phyloP scores from a whole-genome alignment of 1,140 invertebrate genomes.

The Atta colombica region DNA sequence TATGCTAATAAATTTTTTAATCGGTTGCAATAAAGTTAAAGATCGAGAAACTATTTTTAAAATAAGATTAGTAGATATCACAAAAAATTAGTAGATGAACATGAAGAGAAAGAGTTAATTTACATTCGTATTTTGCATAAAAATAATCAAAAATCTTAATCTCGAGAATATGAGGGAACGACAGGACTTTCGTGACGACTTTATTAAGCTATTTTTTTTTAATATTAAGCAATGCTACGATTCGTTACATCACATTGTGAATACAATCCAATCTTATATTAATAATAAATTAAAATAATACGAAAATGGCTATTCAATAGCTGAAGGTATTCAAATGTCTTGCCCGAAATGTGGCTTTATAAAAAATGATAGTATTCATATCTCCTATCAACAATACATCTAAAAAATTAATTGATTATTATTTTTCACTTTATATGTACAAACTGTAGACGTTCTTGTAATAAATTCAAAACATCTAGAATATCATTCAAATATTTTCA shows the following conservation, averaged over 20 bases:
- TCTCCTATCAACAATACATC: no score
- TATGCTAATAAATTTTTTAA: not conserved
- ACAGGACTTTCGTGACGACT: not conserved
- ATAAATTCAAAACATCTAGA: no score
- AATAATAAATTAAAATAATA: not conserved
- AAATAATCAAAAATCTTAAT: not conserved
- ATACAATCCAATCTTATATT: not conserved
- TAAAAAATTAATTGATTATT: no score
- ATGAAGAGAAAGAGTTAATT: conserved; percentile 1
- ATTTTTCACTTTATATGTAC: no score
- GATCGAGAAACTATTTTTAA: not conserved
- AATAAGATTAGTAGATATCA: not conserved
- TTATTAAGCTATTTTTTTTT: not conserved
- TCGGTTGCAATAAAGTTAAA: not conserved
- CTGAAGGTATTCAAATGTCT: no score
- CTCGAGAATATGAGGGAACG: not conserved
- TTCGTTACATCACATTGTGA: not conserved
- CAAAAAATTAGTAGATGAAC: not conserved
- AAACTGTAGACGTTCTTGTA: no score
- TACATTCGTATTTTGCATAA: not conserved
- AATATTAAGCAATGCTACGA: not conserved
- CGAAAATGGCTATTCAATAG: no score
- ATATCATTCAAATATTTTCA: no score
- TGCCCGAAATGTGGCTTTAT: no score
- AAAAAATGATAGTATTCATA: no score